Conservation (phyloP, 2,113 vertebrate species). For the Myrmecophaga tridactyla region DNA sequence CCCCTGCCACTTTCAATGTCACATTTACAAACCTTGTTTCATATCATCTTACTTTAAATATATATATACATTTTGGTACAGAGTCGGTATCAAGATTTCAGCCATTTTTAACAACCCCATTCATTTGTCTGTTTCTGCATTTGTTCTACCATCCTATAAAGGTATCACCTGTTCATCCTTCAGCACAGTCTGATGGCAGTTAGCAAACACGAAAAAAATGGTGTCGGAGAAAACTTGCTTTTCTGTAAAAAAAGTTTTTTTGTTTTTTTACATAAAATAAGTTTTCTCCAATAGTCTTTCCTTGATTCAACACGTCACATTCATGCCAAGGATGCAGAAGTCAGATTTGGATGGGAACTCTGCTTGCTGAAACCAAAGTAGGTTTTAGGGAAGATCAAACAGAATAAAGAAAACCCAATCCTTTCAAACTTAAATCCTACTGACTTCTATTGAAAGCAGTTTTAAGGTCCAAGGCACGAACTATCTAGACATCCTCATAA, state of each 20-base stretch:
- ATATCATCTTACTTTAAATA: neutral
- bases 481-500: constrained; percentile 61
- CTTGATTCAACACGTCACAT: rapidly evolving
- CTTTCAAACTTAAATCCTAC: constrained; percentile 40
- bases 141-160: neutral
- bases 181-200: neutral
- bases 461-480: constrained; percentile 65
- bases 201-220: neutral
- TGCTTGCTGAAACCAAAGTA: constrained; percentile 27
- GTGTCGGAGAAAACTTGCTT: neutral
- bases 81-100: neutral
- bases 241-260: neutral
- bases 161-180: neutral
- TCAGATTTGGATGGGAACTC: neutral
- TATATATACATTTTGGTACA: neutral
- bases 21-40: neutral
- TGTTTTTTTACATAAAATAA: too few relatives aligned
- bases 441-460: constrained; percentile 56
- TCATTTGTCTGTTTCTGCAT: neutral
- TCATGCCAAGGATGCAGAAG: neutral
- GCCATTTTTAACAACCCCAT: neutral
- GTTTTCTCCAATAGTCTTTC: too few relatives aligned
- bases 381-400: neutral
- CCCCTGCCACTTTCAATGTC: neutral
- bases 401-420: neutral